Evolutionary conservation across 2,888 invertebrate genomes (phyloP).

Genomic region (Acrobasis repandana): DNA sequence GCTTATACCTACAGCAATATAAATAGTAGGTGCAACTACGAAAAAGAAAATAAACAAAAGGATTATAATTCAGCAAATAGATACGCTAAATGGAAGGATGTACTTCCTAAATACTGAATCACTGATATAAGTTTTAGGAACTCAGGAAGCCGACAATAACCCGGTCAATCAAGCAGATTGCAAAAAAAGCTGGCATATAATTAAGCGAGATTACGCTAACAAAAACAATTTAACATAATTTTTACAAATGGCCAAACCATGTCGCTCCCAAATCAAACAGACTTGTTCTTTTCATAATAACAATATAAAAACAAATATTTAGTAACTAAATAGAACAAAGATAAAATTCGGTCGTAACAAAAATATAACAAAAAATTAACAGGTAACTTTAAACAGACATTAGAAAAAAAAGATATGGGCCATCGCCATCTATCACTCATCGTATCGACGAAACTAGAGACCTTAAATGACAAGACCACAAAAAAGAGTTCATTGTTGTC

Average conservation of each 20-base stretch:
- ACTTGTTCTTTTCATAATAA: conserved; percentile 1
- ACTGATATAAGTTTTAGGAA: background rate
- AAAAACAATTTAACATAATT: background rate
- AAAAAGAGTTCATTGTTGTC: conserved; percentile 5
- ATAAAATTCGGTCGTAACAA: conserved; percentile 19
- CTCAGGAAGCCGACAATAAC: background rate
- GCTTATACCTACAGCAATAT: no score
- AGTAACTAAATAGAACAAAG: conserved; percentile 20
- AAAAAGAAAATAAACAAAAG: no score
- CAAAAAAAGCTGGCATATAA: background rate
- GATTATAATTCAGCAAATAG: no score
- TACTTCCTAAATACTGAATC: background rate
- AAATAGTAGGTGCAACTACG: no score
- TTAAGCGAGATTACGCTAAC: background rate
- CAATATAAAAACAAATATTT: conserved; percentile 2
- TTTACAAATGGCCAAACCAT: conserved; percentile 9
- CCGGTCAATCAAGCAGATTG: background rate
- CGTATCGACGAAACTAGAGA: conserved; percentile 8
- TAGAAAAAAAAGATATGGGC: conserved; percentile 7
- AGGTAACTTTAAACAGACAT: background rate
- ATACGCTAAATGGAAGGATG: no score
- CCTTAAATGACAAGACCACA: conserved; percentile 5
- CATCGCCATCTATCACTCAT: conserved; percentile 3
- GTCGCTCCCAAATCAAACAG: conserved; percentile 3
- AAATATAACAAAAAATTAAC: conserved; percentile 24